These are phyloP conservation scores for Baronia brevicornis DNA, from an alignment of 2,888 invertebrate genomes.

Conservation along the genomic window DNA sequence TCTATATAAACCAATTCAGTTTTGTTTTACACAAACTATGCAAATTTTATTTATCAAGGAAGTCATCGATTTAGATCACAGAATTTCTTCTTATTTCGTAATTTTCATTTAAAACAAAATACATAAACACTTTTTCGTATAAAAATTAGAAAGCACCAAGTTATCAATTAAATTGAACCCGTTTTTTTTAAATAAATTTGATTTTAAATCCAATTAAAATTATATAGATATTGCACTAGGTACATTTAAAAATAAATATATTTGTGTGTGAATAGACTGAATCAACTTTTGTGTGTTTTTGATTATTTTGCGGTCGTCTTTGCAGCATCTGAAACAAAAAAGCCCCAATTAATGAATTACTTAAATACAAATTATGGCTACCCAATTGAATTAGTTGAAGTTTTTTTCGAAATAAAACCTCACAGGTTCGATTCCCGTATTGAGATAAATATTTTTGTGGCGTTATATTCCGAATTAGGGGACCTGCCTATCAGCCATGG, in stretches of 20 bases:
- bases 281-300: constrained; percentile 16
- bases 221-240: constrained; percentile 48
- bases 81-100: too few relatives aligned
- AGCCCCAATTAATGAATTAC: constrained; percentile 9
- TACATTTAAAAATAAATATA: constrained; percentile 33
- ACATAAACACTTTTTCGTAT: constrained; percentile 13
- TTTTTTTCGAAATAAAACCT: neutral
- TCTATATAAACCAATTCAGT: too few relatives aligned
- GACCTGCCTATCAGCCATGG: too few relatives aligned
- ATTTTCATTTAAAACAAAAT: constrained; percentile 19
- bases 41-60: too few relatives aligned
- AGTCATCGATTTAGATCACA: constrained; percentile 2
- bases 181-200: constrained; percentile 28
- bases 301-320: constrained; percentile 22
- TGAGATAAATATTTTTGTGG: neutral
- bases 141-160: constrained; percentile 23
- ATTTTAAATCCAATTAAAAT: constrained; percentile 29
- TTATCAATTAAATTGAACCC: constrained; percentile 33
- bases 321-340: constrained; percentile 45
- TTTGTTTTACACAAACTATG: too few relatives aligned
- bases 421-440: neutral
- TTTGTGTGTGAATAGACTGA: constrained; percentile 24
- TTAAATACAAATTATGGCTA: neutral
- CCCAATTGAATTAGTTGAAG: neutral
- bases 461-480: neutral